Percentiles rank a stretch among this genome's conserved stretches.
Evolutionary conservation across 35 echinoderm and acorn worm genomes (phyloP).

Genomic region (Ophioderma brevispina): DNA sequence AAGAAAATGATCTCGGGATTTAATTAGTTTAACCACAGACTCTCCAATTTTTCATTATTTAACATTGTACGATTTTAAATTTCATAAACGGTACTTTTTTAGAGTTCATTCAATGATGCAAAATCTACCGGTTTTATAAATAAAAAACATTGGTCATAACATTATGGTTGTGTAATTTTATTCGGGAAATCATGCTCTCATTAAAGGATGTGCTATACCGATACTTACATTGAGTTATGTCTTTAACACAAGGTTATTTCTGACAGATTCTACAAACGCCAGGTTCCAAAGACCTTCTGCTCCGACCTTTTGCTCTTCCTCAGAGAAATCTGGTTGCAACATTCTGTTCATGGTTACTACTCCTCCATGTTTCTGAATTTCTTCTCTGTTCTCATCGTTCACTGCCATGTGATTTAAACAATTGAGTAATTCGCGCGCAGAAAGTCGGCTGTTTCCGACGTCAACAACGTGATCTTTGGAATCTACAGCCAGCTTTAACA

Average conservation of each 20-base stretch:
- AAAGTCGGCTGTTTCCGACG: slow-evolving; percentile 25
- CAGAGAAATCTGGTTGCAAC: slow-evolving; percentile 26
- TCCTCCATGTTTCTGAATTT: slow-evolving; percentile 53
- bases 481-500: slow-evolving; percentile 55
- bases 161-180: too few relatives aligned
- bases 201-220: too few relatives aligned
- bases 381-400: slow-evolving; percentile 62
- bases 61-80: too few relatives aligned
- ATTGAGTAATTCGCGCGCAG: slow-evolving; percentile 38
- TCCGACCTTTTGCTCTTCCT: slow-evolving; percentile 18
- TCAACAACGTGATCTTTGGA: slow-evolving; percentile 37
- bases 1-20: too few relatives aligned
- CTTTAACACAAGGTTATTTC: slow-evolving; percentile 7
- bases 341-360: slow-evolving; percentile 16
- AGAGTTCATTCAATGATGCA: too few relatives aligned
- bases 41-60: too few relatives aligned
- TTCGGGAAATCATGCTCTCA: too few relatives aligned
- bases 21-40: too few relatives aligned
- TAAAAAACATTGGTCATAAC: too few relatives aligned
- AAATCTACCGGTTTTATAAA: too few relatives aligned
- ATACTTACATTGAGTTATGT: neutral
- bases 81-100: too few relatives aligned
- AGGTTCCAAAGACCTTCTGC: slow-evolving; percentile 48
- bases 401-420: slow-evolving; percentile 51
- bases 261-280: slow-evolving; percentile 41